phyloP scores from a whole-genome alignment of 2,113 vertebrate species.

The Herpetotheres cachinnans region DNA sequence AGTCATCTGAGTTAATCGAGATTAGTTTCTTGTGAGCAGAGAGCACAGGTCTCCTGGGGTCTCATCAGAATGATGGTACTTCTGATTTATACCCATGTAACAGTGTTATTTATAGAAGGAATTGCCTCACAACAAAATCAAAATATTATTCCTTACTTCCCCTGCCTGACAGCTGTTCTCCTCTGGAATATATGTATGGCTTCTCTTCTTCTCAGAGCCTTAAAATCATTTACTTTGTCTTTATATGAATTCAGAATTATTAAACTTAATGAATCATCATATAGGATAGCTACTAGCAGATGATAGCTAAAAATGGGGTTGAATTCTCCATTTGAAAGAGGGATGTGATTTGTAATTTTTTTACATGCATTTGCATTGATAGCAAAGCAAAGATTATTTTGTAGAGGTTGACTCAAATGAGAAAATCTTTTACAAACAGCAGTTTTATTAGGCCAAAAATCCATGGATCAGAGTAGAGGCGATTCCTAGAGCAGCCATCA shows the following conservation, averaged over 20 bases:
- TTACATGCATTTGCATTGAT: neutral
- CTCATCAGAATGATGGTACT: neutral
- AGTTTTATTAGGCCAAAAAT: neutral
- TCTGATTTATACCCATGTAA: slow-evolving; percentile 25
- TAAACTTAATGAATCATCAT: neutral
- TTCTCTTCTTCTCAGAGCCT: neutral
- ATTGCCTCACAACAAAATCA: neutral
- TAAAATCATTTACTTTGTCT: neutral
- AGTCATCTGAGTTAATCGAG: slow-evolving; percentile 3
- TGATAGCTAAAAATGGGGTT: neutral
- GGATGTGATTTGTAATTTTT: neutral
- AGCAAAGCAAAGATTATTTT: neutral
- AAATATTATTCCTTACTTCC: slow-evolving; percentile 8
- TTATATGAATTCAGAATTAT: neutral
- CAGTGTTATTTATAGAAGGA: slow-evolving; percentile 33
- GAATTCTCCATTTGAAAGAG: neutral
- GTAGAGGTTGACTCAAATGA: neutral
- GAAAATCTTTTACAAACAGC: neutral
- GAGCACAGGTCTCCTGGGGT: neutral
- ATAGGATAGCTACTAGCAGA: neutral
- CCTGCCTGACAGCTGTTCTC: neutral
- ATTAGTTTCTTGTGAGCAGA: slow-evolving; percentile 1
- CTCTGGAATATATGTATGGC: neutral
- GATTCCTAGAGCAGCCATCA: neutral
- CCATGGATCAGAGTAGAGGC: neutral